Conservation (phyloP, 2,113 vertebrate species). For the Engystomops pustulosus region DNA sequence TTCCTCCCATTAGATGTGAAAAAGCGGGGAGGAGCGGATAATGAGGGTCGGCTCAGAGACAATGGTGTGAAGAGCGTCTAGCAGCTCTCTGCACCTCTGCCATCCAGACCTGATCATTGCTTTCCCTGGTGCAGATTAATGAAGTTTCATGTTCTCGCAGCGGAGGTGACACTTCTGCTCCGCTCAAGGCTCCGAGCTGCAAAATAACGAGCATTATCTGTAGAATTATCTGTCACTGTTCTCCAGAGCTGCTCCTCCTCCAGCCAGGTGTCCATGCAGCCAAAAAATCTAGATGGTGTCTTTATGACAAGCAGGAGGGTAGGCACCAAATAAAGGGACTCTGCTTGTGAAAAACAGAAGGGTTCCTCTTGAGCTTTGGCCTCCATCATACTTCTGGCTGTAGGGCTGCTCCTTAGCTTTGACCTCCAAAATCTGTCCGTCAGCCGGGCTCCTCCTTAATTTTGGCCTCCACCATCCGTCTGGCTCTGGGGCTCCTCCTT, state of each 20-base stretch:
- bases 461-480: too few relatives aligned
- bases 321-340: too few relatives aligned
- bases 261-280: too few relatives aligned
- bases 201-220: neutral
- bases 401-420: too few relatives aligned
- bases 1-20: neutral
- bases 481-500: too few relatives aligned
- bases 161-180: neutral
- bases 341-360: too few relatives aligned
- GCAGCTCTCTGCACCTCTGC: neutral
- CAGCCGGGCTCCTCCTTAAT: too few relatives aligned
- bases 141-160: slow-evolving; percentile 8
- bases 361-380: too few relatives aligned
- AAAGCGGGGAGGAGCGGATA: neutral
- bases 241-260: neutral
- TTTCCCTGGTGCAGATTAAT: neutral
- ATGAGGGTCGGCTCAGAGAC: neutral
- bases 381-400: too few relatives aligned
- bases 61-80: neutral
- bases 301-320: too few relatives aligned
- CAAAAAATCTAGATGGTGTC: too few relatives aligned
- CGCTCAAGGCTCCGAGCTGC: neutral
- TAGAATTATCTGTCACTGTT: neutral
- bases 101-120: neutral
- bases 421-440: too few relatives aligned